Evolutionary conservation across 2,888 invertebrate species (phyloP).

Genomic region (Hesperia comma): DNA sequence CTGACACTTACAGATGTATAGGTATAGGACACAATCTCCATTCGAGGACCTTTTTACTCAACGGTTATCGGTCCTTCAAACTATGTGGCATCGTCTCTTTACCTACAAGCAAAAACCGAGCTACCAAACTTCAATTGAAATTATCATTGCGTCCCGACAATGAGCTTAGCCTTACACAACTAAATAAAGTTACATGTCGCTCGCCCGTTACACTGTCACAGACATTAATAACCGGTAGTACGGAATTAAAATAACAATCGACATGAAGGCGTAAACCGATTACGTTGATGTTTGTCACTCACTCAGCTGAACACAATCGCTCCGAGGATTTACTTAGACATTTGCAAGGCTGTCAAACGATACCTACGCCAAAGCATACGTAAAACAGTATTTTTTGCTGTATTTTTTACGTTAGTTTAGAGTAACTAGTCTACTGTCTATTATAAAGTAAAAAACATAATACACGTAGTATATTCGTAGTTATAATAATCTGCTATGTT

Average conservation of each 20-base stretch:
- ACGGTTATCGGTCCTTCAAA: too few species aligned
- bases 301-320: slow-evolving; percentile 63
- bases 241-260: slow-evolving; percentile 76
- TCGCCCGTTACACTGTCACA: slow-evolving; percentile 43
- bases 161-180: background rate
- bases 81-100: too few species aligned
- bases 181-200: slow-evolving; percentile 9
- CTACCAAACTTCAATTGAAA: background rate
- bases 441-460: too few species aligned
- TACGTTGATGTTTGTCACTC: slow-evolving; percentile 76
- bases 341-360: slow-evolving; percentile 42
- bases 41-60: too few species aligned
- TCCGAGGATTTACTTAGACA: slow-evolving; percentile 72
- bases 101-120: background rate
- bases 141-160: background rate
- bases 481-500: too few species aligned
- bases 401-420: too few species aligned
- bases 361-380: background rate
- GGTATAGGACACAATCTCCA: too few species aligned
- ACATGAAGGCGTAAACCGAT: slow-evolving; percentile 80
- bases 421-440: too few species aligned
- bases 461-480: too few species aligned
- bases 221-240: slow-evolving; percentile 77
- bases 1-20: too few species aligned
- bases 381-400: too few species aligned